phyloP scores from a whole-genome alignment of 2,797 vertebrate genomes.

The Chelon labrosus region DNA sequence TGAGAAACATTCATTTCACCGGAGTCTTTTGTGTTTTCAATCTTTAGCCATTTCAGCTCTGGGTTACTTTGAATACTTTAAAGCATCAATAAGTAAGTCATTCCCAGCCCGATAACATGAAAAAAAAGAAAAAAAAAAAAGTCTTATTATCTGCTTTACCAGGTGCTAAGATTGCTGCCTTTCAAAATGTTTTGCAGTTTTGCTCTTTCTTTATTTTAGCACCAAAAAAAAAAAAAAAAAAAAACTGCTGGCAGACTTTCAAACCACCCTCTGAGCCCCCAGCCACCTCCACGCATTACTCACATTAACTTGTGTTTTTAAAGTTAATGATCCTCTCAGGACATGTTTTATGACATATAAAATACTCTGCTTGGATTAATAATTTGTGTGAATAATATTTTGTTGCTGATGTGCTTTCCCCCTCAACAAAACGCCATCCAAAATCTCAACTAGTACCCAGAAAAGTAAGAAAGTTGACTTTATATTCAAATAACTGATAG shows the following conservation, averaged over 20 bases:
- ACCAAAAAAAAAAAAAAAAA: neutral
- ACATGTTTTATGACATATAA: conserved; percentile 1
- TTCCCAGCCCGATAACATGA: conserved; percentile 24
- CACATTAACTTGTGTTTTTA: conserved; percentile 30
- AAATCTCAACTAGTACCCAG: too few relatives aligned
- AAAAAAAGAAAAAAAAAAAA: neutral
- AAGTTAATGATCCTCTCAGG: conserved; percentile 21
- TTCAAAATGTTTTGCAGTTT: conserved; percentile 14
- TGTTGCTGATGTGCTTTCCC: neutral
- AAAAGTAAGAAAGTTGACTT: neutral
- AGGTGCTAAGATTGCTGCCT: conserved; percentile 30
- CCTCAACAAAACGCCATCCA: neutral
- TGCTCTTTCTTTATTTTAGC: conserved; percentile 33
- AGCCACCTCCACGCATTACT: conserved; percentile 30
- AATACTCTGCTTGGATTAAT: neutral
- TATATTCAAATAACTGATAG: conserved; percentile 26
- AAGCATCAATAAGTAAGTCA: conserved; percentile 27
- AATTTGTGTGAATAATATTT: neutral
- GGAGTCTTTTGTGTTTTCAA: conserved; percentile 24
- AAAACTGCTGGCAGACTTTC: conserved; percentile 28
- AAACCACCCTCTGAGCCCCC: conserved; percentile 43
- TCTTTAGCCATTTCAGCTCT: conserved; percentile 29
- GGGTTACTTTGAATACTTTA: conserved; percentile 37
- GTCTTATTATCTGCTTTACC: conserved; percentile 12
- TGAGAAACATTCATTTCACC: conserved; percentile 34